Base-by-base conservation (phyloP, 2,888 invertebrate genomes). In the Lobophora halterata region DNA sequence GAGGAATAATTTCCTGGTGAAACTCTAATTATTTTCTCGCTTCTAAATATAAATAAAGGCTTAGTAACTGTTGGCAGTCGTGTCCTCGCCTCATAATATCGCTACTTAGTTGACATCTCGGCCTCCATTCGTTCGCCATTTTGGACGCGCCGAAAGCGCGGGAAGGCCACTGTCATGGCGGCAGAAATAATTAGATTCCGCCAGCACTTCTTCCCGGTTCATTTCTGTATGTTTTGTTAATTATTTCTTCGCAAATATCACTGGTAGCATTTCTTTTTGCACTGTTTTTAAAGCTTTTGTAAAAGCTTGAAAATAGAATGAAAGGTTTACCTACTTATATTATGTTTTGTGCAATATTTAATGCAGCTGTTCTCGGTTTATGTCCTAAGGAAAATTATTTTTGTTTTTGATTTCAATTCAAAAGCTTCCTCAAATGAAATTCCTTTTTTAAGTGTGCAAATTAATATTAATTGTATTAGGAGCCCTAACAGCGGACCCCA, bases 381-480 rank as follows among this genome's bases (percentile, higher is more conserved):
- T 48, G 52, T 30, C 52, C 41, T 54, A 38, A 34, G 30, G 29
- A 26, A 43, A 29, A 29, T 35, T 39, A 41, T 35, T 37, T 42
- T 38, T 34, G 43, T 37, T 43, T 51, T 46, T 26, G 30, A 39
- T 36, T 48, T 46, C 37, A 42, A 52, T 49, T 40, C 29, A 12
- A 29, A 40, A 11, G 34, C 27, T 36, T 46, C 37, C 29, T 41
- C 25, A 29, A 32, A 43, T 48, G 43, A 55, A 56, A 52, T 56
- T 49, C 49, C 52, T 50, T 61, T 61, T n/a, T 50, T 18, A 43
- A 49, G 43, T 46, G 50, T 49, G 61, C 72, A 81, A 83, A 86
- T 85, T 85, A 80, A 81, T 83, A 85, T 85, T 83, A 83, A 86
- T 83, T 83, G 74, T 71, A 65, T 85, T 81, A 83, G 72, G 65